Evolutionary conservation across 2,797 vertebrate species (phyloP).

Genomic region (Phataginus tetradactyla): DNA sequence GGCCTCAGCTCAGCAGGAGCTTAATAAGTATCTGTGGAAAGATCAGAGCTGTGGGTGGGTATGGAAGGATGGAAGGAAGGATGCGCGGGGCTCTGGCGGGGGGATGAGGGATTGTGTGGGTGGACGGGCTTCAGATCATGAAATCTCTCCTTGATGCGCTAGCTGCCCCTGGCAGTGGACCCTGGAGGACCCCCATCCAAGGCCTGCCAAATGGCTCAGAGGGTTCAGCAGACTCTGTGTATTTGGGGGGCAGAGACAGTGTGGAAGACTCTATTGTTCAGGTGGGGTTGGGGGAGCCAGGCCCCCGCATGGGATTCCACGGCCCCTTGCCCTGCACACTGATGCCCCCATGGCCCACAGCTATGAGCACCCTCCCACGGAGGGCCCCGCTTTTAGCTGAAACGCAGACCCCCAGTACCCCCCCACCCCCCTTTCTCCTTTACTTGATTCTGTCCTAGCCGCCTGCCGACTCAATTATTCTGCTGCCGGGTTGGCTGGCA

Average conservation of each 20-base stretch:
- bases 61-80: not conserved
- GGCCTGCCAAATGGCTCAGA: not conserved
- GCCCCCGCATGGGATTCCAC: not conserved
- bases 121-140: not conserved
- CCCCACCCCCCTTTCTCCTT: not conserved
- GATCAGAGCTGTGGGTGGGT: not conserved
- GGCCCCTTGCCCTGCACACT: accelerated
- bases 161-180: not conserved
- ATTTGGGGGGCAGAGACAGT: not conserved
- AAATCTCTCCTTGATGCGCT: not conserved
- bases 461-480: conserved; percentile 65
- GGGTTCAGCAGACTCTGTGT: not conserved
- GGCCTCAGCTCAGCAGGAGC: not conserved
- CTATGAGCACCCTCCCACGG: not conserved
- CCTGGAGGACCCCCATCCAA: not conserved
- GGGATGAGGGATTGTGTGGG: too few species aligned
- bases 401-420: accelerated
- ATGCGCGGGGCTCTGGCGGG: too few species aligned
- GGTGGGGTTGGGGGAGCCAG: accelerated
- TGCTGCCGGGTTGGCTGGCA: conserved; percentile 26
- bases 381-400: not conserved
- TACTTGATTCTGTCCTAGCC: conserved; percentile 34
- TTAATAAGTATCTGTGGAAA: not conserved
- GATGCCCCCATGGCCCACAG: accelerated
- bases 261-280: not conserved